These are phyloP conservation scores for Glyptemys insculpta DNA, from an alignment of 2,797 vertebrate genomes.

Conservation along the genomic window DNA sequence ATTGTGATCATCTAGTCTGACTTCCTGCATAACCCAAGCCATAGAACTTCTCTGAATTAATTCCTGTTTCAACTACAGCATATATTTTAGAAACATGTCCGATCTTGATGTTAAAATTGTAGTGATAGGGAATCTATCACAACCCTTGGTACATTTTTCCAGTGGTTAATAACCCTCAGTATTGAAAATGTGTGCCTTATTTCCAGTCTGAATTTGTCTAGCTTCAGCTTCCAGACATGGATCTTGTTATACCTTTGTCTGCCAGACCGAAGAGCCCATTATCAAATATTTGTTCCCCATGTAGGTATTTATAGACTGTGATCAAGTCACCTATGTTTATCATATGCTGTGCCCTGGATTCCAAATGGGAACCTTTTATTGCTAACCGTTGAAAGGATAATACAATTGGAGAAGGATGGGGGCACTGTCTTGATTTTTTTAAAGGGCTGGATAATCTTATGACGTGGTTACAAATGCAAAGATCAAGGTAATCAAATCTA, in stretches of 20 bases:
- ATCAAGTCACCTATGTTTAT: not conserved
- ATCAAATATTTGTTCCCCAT: not conserved
- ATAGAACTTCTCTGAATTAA: not conserved
- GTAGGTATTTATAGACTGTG: not conserved
- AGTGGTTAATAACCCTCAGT: not conserved
- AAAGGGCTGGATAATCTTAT: not conserved
- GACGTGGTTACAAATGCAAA: not conserved
- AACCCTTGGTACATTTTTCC: not conserved
- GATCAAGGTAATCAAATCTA: slow-evolving; percentile 34
- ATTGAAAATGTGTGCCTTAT: not conserved
- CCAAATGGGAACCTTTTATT: not conserved
- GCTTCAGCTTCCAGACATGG: not conserved
- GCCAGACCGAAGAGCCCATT: not conserved
- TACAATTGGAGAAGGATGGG: not conserved
- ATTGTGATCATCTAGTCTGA: not conserved
- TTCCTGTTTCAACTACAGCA: not conserved
- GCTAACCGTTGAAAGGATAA: not conserved
- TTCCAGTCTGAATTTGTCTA: not conserved
- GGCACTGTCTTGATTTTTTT: not conserved
- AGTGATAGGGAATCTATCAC: not conserved
- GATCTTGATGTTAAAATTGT: not conserved
- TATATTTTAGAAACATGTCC: not conserved
- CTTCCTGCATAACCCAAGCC: not conserved
- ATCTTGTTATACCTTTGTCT: not conserved
- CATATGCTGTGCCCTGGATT: not conserved